Conservation (phyloP, 2,888 invertebrate species). For the Troglohyphantes excavatus region DNA sequence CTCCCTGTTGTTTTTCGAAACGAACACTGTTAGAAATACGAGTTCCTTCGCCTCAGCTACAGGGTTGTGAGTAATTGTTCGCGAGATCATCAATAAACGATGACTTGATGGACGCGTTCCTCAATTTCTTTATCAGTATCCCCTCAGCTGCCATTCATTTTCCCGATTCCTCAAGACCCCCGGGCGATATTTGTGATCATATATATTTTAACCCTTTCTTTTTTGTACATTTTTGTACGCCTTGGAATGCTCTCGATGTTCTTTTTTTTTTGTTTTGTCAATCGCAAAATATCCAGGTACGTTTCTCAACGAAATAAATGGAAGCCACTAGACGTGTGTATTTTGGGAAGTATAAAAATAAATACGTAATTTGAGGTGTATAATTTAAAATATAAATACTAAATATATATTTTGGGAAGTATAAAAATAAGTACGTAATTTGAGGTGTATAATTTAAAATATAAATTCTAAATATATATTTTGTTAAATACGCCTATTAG, state of each 20-base stretch:
- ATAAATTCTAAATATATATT: no score
- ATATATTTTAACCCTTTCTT: slow-evolving; percentile 8
- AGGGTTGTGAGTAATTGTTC: slow-evolving; percentile 66
- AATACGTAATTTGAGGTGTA: no score
- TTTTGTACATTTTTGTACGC: slow-evolving; percentile 19
- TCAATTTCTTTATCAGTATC: slow-evolving; percentile 60
- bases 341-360: no score
- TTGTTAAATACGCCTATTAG: no score
- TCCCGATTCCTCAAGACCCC: slow-evolving; percentile 42
- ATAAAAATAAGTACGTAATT: no score
- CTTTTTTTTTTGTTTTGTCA: no score
- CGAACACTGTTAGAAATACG: slow-evolving; percentile 54
- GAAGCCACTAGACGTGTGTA: no score
- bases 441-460: no score
- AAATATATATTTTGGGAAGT: no score
- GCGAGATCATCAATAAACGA: slow-evolving; percentile 60
- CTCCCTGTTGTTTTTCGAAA: slow-evolving; percentile 1
- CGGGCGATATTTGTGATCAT: slow-evolving; percentile 28
- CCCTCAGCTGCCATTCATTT: slow-evolving; percentile 59
- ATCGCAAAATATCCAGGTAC: no score
- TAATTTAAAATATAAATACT: no score
- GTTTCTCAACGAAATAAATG: no score
- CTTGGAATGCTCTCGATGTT: background rate
- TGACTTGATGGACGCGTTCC: slow-evolving; percentile 45
- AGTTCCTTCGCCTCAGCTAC: slow-evolving; percentile 53